phyloP scores from a whole-genome alignment of 2,888 invertebrate genomes.

The Laothoe populi region DNA sequence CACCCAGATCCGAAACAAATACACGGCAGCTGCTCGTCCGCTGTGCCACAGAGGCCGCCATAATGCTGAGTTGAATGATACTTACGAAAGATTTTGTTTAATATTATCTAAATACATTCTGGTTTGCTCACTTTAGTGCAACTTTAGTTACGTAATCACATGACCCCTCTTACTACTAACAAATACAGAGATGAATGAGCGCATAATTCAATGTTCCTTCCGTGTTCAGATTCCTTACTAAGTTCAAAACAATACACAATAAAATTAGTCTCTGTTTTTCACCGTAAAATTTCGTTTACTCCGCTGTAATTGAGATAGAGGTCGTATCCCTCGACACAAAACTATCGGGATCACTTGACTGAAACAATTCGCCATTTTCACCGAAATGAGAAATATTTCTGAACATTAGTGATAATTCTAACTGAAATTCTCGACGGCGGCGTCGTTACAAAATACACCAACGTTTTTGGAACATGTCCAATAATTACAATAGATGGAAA shows the following conservation, averaged over 20 bases:
- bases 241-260: slow-evolving; percentile 37
- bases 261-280: slow-evolving; percentile 38
- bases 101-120: too few relatives aligned
- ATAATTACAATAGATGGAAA: slow-evolving; percentile 24
- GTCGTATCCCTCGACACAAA: neutral
- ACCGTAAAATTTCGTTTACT: slow-evolving; percentile 36
- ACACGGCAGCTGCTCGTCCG: too few relatives aligned
- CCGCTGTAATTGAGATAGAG: slow-evolving; percentile 5
- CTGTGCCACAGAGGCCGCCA: too few relatives aligned
- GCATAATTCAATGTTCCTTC: neutral
- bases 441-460: slow-evolving; percentile 19
- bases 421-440: neutral
- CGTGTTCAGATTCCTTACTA: neutral
- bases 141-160: too few relatives aligned
- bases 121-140: too few relatives aligned
- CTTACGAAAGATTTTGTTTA: too few relatives aligned
- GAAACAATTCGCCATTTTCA: neutral
- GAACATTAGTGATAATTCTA: slow-evolving; percentile 22
- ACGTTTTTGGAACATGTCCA: slow-evolving; percentile 28
- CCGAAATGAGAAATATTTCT: neutral
- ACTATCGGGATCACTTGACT: neutral
- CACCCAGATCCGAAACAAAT: too few relatives aligned
- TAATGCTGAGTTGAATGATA: too few relatives aligned
- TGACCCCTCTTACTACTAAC: too few relatives aligned
- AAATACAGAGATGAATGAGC: neutral